These are phyloP conservation scores for western clawed frog (Xenopus tropicalis) DNA, from an alignment of 2,113 vertebrate species.

Conservation along the genomic window DNA sequence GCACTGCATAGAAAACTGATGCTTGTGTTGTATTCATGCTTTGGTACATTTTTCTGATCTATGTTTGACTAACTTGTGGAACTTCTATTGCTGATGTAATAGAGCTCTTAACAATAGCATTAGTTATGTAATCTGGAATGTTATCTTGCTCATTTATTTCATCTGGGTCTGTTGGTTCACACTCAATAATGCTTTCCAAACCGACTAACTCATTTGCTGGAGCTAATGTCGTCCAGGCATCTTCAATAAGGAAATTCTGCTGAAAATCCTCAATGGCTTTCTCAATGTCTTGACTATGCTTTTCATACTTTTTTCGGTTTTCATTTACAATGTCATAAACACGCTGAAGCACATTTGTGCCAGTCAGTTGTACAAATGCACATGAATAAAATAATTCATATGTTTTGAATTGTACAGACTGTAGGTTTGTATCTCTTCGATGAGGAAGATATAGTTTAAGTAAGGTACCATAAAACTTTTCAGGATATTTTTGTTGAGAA, in stretches of 20 bases:
- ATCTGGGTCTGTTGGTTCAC: neutral
- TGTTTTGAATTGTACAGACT: too few relatives aligned
- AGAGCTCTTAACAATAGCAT: too few relatives aligned
- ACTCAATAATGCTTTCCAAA: neutral
- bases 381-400: neutral
- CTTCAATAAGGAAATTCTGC: neutral
- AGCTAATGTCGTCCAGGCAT: neutral
- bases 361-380: neutral
- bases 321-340: neutral
- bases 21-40: neutral
- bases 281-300: neutral
- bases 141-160: neutral
- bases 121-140: neutral
- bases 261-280: neutral
- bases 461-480: neutral
- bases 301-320: neutral
- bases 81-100: neutral
- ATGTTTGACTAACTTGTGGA: neutral
- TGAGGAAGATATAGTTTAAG: neutral
- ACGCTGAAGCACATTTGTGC: neutral
- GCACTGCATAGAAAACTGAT: neutral
- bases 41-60: neutral
- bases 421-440: neutral
- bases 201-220: neutral
- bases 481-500: neutral